Evolutionary conservation across 92 coral and sea anemone species (phyloP).

Genomic region (Ricordea florida): DNA sequence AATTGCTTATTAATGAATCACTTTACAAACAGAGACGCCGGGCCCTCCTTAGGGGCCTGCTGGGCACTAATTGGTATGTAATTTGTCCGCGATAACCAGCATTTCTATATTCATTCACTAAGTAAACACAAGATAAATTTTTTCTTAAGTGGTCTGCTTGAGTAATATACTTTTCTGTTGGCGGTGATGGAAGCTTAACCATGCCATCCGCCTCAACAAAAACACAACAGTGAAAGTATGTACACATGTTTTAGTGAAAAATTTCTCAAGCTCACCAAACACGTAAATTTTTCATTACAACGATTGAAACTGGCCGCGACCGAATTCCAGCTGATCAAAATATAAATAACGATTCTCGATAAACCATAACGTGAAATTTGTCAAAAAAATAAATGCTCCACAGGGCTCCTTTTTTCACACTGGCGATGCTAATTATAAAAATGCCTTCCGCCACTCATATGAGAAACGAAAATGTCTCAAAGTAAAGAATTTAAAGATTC

Average conservation of each 20-base stretch:
- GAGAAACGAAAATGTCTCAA: too few species aligned
- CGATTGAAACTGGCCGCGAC: slow-evolving; percentile 44
- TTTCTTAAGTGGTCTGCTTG: slow-evolving; percentile 6
- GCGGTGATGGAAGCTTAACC: too few species aligned
- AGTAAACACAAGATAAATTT: slow-evolving; percentile 35
- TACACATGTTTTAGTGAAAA: slow-evolving; percentile 25
- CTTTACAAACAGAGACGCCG: slow-evolving; percentile 50
- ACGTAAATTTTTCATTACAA: slow-evolving; percentile 18
- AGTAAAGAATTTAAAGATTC: too few species aligned
- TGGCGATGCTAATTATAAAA: too few species aligned
- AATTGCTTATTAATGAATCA: slow-evolving; percentile 73
- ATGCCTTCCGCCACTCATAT: too few species aligned
- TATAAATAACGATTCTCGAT: slow-evolving; percentile 35
- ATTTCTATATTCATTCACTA: slow-evolving; percentile 31
- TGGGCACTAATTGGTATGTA: slow-evolving; percentile 88
- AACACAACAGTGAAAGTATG: background rate
- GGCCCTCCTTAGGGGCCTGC: slow-evolving; percentile 71
- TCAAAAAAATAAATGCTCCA: background rate
- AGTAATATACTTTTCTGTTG: background rate
- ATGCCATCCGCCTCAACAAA: background rate
- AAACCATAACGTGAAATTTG: slow-evolving; percentile 10
- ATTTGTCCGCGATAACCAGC: slow-evolving; percentile 77
- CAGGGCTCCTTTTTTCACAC: background rate
- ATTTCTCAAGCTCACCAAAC: slow-evolving; percentile 21
- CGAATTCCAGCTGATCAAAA: slow-evolving; percentile 58